These are phyloP conservation scores for Hirtodrosophila histrioides DNA, from an alignment of 2,888 invertebrate genomes.

Conservation along the genomic window DNA sequence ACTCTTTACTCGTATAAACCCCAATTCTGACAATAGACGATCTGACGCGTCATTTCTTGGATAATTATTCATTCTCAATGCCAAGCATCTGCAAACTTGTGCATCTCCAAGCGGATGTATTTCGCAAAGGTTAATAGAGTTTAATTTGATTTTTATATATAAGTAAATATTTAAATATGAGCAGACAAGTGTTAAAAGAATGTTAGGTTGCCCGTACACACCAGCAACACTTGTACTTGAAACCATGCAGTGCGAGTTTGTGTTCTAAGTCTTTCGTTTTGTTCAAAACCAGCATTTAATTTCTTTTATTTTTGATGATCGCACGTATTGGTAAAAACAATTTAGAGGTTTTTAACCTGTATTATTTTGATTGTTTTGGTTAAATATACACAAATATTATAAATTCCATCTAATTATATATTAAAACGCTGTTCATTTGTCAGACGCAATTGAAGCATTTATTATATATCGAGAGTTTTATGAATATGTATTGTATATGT, in stretches of 20 bases:
- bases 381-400: conserved; percentile 9
- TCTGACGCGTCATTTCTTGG: conserved; percentile 2
- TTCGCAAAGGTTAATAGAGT: conserved; percentile 31
- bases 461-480: neutral
- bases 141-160: neutral
- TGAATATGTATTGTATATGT: too few species aligned
- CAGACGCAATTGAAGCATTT: conserved; percentile 3
- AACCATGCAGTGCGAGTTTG: conserved; percentile 1
- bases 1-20: neutral
- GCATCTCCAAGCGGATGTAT: conserved; percentile 42
- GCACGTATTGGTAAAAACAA: conserved; percentile 2
- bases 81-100: conserved; percentile 26
- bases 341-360: conserved; percentile 17
- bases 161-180: conserved; percentile 9
- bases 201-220: neutral
- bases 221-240: neutral
- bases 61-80: conserved; percentile 51
- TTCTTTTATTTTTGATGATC: conserved; percentile 1
- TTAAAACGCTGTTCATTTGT: conserved; percentile 5
- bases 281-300: neutral
- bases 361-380: neutral
- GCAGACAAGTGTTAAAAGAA: conserved; percentile 3
- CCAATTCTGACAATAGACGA: conserved; percentile 35
- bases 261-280: conserved; percentile 10
- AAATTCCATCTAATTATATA: conserved; percentile 21